A percentile compares a stretch with the other conserved stretches of the same genome.
phyloP scores from a whole-genome alignment of 2,888 invertebrate genomes.

The Phyllotreta cruciferae region DNA sequence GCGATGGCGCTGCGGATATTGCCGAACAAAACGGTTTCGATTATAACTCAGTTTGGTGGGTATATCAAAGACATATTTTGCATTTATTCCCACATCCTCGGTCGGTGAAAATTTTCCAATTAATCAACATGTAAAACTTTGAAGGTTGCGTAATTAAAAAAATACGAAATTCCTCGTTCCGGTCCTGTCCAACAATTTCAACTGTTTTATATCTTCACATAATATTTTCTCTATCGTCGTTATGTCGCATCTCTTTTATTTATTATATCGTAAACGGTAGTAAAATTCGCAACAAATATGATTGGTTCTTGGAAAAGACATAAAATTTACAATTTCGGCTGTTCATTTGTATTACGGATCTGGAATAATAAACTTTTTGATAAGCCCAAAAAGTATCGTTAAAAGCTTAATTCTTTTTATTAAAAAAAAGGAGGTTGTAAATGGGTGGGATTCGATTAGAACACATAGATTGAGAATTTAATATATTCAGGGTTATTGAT shows the following conservation, averaged over 20 bases:
- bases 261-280: constrained; percentile 51
- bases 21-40: constrained; percentile 11
- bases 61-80: constrained; percentile 18
- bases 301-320: constrained; percentile 43
- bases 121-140: no score
- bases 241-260: constrained; percentile 48
- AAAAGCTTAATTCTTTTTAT: constrained; percentile 12
- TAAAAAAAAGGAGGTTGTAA: not conserved
- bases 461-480: no score
- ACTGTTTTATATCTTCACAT: constrained; percentile 45
- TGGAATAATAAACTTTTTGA: constrained; percentile 18
- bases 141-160: no score
- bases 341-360: constrained; percentile 25
- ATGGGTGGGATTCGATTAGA: no score
- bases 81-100: constrained; percentile 2
- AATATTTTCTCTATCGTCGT: constrained; percentile 44
- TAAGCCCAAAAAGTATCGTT: constrained; percentile 10
- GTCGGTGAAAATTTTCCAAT: no score
- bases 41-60: constrained; percentile 7
- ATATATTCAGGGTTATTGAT: no score
- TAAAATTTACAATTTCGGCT: constrained; percentile 29
- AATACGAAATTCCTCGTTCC: not conserved
- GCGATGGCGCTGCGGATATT: constrained; percentile 29
- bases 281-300: constrained; percentile 50
- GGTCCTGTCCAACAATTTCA: constrained; percentile 41